Base-by-base conservation (phyloP, 2,888 invertebrate genomes). In the Lingula anatina region DNA sequence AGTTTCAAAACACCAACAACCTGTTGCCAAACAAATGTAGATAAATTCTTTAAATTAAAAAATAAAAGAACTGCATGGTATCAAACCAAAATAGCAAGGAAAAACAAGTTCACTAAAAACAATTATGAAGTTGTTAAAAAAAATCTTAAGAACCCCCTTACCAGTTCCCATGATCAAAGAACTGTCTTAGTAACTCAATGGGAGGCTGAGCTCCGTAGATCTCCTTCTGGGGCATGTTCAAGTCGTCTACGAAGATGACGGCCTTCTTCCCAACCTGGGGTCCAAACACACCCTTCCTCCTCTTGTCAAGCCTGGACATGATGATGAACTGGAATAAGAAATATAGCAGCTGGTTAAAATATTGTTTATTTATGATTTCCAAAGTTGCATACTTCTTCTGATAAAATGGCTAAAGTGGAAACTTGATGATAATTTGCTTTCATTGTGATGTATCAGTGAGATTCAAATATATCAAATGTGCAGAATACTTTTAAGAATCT, bases 221-320 rank as follows among this genome's bases (percentile, higher is more conserved):
- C 78, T 90, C 90, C 71, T 88, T 88, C 26, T 82, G 83, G 0
- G 91, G 90, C 88, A 90, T 89, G 71, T 90, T 90, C 76, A 91
- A 82, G 71, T 92, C 91, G 70, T 92, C 92, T 44, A 92, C 85
- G 73, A 91, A 91, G 59, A 91, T 85, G 27, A 91, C 80, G 60
- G 86, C 87, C 21, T 84, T 82, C 76, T 86, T 89, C 1, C 87
- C 88, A 73, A 82, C 83, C 12, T 86, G 83, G 0, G 90, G 88
- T 0, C 89, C 89, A 70, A 85, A 90, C 54, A 84, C 83, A 46
- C 87, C 87, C 71, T 86, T 85, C 62, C 86, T 64, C 36, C 79
- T 62, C 60, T 78, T 79, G 64, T 79, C 78, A 47, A 79, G 57
- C 54, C 70, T 71, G 4, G 77, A 76, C 76, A 79, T 77, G 47